A percentile compares a stretch with the other conserved stretches of the same genome.
These are phyloP conservation scores for Saimiri boliviensis DNA, from an alignment of 2,113 vertebrate species.

Conservation along the genomic window DNA sequence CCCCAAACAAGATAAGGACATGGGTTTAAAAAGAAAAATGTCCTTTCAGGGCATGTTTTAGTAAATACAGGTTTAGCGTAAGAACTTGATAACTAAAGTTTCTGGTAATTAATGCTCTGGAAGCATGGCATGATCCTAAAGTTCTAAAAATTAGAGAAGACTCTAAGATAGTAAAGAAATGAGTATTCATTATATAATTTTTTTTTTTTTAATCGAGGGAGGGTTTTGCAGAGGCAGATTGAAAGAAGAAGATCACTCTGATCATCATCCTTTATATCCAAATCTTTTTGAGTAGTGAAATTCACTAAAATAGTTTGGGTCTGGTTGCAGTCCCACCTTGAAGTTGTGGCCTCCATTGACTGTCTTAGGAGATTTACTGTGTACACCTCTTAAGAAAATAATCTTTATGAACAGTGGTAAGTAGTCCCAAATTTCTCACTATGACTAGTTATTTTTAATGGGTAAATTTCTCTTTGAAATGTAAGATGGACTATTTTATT, in stretches of 20 bases:
- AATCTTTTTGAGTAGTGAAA: slow-evolving; percentile 1
- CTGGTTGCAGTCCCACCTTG: neutral
- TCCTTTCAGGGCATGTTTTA: neutral
- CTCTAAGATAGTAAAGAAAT: neutral
- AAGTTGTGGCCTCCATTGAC: neutral
- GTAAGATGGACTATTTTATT: neutral
- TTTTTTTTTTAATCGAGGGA: neutral
- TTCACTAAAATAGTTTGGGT: neutral
- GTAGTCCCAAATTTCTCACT: neutral
- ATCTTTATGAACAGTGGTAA: slow-evolving; percentile 2
- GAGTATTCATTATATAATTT: neutral
- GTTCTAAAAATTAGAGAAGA: slow-evolving; percentile 3
- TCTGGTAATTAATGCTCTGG: neutral
- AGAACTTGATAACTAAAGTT: neutral
- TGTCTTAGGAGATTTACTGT: neutral
- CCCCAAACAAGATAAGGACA: neutral
- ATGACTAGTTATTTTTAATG: slow-evolving; percentile 24
- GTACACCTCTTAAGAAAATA: slow-evolving; percentile 6
- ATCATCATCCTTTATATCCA: neutral
- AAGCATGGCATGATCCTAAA: neutral
- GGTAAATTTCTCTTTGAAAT: slow-evolving; percentile 7
- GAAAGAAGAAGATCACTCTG: neutral
- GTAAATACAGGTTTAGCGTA: neutral
- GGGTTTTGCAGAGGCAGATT: neutral
- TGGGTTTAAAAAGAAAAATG: slow-evolving; percentile 45